Evolutionary conservation across 2,888 invertebrate genomes (phyloP).

Genomic region (Heterodera filipjevi): DNA sequence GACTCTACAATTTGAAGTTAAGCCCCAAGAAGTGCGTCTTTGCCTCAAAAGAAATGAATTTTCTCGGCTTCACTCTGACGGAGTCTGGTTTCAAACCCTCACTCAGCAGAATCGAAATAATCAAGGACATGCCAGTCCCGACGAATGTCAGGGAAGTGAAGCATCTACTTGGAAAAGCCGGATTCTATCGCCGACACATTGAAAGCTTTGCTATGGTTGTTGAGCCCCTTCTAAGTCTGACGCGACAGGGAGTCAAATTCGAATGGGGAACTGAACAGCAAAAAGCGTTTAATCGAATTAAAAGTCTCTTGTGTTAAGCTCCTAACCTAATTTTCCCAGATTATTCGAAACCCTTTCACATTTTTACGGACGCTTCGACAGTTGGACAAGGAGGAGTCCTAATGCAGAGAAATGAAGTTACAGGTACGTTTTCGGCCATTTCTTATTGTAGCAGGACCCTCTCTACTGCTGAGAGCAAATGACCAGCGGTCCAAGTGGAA

Average conservation of each 20-base stretch:
- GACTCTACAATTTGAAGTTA: slow-evolving; percentile 4
- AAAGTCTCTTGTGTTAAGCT: neutral
- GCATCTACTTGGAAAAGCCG: slow-evolving; percentile 37
- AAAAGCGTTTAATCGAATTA: slow-evolving; percentile 36
- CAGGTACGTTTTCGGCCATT: neutral
- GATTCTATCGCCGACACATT: slow-evolving; percentile 42
- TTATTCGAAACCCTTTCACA: slow-evolving; percentile 21
- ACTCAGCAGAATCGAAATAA: slow-evolving; percentile 8
- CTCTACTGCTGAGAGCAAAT: slow-evolving; percentile 13
- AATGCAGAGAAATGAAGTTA: slow-evolving; percentile 30
- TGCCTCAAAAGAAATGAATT: slow-evolving; percentile 16
- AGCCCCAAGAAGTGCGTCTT: slow-evolving; percentile 26
- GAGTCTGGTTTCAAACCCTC: slow-evolving; percentile 7
- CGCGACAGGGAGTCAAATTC: slow-evolving; percentile 35
- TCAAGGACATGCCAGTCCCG: slow-evolving; percentile 25
- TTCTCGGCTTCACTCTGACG: slow-evolving; percentile 23
- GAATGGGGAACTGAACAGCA: slow-evolving; percentile 39
- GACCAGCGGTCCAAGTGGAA: slow-evolving; percentile 14
- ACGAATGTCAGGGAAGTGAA: slow-evolving; percentile 33
- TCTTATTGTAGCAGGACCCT: slow-evolving; percentile 28
- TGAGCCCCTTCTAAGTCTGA: slow-evolving; percentile 39
- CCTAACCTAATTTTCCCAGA: slow-evolving; percentile 31
- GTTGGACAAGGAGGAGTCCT: slow-evolving; percentile 28
- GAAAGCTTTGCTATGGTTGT: slow-evolving; percentile 34
- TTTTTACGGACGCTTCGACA: slow-evolving; percentile 28